phyloP scores from a whole-genome alignment of 2,113 vertebrate genomes.

The Azemiops feae region DNA sequence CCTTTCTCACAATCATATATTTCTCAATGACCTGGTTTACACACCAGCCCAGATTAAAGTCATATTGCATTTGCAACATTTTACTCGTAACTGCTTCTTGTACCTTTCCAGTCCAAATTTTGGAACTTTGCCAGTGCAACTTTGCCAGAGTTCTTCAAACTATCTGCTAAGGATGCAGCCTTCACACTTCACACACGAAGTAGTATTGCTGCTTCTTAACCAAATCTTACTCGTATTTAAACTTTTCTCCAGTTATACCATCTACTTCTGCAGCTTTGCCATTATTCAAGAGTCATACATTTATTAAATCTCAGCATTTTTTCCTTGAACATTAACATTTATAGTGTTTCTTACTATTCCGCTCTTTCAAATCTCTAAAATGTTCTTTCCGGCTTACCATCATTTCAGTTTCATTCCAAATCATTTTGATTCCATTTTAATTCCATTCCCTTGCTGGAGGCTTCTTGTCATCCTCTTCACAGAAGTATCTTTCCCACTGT shows the following conservation, averaged over 20 bases:
- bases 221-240: neutral
- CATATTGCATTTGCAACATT: neutral
- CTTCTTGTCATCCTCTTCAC: neutral
- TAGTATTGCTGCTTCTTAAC: neutral
- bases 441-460: neutral
- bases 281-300: neutral
- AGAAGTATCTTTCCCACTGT: neutral
- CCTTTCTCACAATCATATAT: neutral
- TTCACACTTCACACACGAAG: neutral
- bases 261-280: neutral
- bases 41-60: neutral
- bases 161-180: neutral
- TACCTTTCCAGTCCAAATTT: neutral
- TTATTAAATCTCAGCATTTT: neutral
- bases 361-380: neutral
- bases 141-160: no score
- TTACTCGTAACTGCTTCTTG: neutral
- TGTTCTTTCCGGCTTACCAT: neutral
- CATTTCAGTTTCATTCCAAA: neutral
- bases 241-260: neutral
- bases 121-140: neutral
- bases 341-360: neutral
- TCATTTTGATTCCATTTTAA: neutral
- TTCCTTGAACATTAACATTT: neutral
- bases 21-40: neutral